Base-by-base conservation (phyloP, 2,888 invertebrate genomes). In the Ecliptopera silaceata region DNA sequence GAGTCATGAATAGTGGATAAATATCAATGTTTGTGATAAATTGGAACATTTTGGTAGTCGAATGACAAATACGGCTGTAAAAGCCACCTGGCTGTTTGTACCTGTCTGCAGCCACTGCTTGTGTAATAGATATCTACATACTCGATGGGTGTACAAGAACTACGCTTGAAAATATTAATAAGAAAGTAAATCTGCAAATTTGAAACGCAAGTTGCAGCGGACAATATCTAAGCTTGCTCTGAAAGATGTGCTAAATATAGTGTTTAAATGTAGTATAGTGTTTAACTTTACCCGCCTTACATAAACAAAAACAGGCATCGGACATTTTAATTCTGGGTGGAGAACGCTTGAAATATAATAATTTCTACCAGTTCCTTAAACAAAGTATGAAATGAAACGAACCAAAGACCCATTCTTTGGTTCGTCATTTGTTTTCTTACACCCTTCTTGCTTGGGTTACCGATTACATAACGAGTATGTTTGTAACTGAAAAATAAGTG, bases 1-100 rank as follows among this genome's bases (percentile, higher is more conserved):
- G 56, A 59, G 65, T 69, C 70, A 69, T 70, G 66, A 77, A 73
- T 64, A 72, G 72, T 74, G 68, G 69, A 77, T 77, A 76, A 82
- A 82, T 82, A 83, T 79, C 75, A 77, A 77, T 77, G 74, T 73
- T 56, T 63, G 56, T 84, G 79, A 86, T 78, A 85, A 82, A 86
- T 86, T 74, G 77, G 71, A 77, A 77, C 82, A 79, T 83, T 85
- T 78, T 70, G 77, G 78, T 69, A 74, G 77, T 73, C 77, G 79
- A 74, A 83, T 87, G 84, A 86, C 82, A 87, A 86, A 88, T 86
- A 82, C 65, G 80, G 80, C 75, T 80, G 84, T 88, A 84, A 87
- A 82, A 75, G 70, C 77, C 87, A 88, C 86, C 84, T 86, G 87
- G 76, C 74, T 63, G 66, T 74, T 63, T 70, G 51, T 79, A 77